Base-by-base conservation (phyloP, 2,113 vertebrate genomes). In the Miniopterus natalensis region DNA sequence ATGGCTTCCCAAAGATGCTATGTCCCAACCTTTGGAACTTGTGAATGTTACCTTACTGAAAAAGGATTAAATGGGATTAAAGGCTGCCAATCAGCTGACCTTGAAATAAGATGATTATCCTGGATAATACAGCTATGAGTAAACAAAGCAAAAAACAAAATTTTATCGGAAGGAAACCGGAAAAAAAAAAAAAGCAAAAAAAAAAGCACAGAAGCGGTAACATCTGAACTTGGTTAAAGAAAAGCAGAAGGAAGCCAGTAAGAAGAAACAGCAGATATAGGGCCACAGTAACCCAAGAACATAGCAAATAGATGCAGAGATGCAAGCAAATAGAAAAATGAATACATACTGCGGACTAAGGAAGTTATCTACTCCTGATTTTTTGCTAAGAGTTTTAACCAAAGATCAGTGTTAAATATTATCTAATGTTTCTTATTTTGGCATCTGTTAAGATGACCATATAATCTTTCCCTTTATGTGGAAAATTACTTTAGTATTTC, bases 401-500 rank as follows among this genome's bases (percentile, higher is more conserved):
- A 88, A 45, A 88, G 59, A 70, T 47, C 14, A 55, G 45, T 61
- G 84, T 7, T 75, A 31, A 83, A 75, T 88, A 88, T 77, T 70
- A 81, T 61, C 4, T 70, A 31, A 13, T 80, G 40, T 59, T 83
- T 89, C 74, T 88, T 6, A 63, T 49, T 92, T 66, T 71, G 49
- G 17, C 36, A 92, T 47, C 53, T 84, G n/a, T 90, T 87, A 75
- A 92, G 57, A 92, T 63, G 47, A 88, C 59, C 12, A 68, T 31
- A 70, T 65, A 36, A 65, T 61, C 47, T 55, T 87, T 85, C 21
- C 63, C 13, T 51, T 88, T 78, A 78, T 77, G 31, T 23, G 23
- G 27, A 84, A 95, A 84, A 92, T 84, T 73, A 91, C 53, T 57
- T 0, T 73, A 18, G 59, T 83, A 75, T 63, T 77, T 25, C n/a